These are phyloP conservation scores for Drosophila repletoides DNA, from an alignment of 1,140 invertebrate genomes.

Conservation along the genomic window DNA sequence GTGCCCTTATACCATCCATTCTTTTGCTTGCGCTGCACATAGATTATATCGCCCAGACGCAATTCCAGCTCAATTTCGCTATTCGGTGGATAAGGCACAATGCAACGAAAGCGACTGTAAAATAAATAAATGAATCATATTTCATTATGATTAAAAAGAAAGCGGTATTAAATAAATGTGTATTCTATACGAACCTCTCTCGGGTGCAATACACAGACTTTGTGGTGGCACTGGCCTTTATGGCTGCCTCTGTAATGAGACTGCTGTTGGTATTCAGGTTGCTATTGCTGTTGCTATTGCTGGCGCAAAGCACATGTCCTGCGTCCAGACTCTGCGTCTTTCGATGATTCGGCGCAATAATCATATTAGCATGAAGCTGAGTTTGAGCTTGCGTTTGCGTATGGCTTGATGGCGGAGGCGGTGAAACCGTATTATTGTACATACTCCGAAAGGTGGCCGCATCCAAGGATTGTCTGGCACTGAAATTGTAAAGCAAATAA, in stretches of 20 bases:
- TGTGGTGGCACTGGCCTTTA: conserved; percentile 75
- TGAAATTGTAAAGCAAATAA: background rate
- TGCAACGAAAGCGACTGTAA: conserved; percentile 89
- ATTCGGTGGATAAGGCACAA: conserved; percentile 97
- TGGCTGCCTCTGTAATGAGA: conserved; percentile 66
- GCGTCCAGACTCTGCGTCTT: conserved; percentile 92
- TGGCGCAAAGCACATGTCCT: conserved; percentile 79
- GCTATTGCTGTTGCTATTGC: conserved; percentile 26
- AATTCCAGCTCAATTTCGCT: conserved; percentile 95
- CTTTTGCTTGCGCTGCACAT: conserved; percentile 95
- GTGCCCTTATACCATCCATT: conserved; percentile 98
- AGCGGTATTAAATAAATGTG: background rate
- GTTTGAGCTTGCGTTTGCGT: conserved; percentile 36
- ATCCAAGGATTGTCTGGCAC: conserved; percentile 70
- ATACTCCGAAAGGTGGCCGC: conserved; percentile 70
- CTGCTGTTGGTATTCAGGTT: conserved; percentile 26
- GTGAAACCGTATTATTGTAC: conserved; percentile 50
- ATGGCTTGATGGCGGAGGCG: conserved; percentile 51
- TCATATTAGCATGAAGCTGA: conserved; percentile 68
- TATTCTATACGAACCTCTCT: conserved; percentile 56
- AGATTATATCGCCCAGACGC: conserved; percentile 94
- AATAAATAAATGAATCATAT: background rate
- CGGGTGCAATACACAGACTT: conserved; percentile 65
- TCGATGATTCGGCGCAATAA: conserved; percentile 85
- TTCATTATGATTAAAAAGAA: conserved; percentile 63